Conservation (phyloP, 2,797 vertebrate genomes). For the Yasuhikotakia modesta region DNA sequence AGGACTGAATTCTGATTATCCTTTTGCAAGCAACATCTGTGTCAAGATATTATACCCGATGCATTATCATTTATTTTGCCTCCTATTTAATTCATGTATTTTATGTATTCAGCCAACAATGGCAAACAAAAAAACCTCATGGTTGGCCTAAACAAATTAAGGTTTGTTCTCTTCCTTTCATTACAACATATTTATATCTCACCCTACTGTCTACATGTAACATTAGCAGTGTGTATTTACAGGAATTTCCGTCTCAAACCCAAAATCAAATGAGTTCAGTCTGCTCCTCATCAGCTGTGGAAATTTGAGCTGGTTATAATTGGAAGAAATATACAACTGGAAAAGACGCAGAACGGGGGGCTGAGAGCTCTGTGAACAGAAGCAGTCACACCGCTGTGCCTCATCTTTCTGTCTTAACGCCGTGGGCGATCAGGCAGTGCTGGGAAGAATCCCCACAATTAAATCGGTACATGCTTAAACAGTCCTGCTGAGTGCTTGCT, state of each 20-base stretch:
- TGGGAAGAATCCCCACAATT: conserved; percentile 41
- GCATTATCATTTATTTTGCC: no score
- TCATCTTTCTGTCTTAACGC: conserved; percentile 15
- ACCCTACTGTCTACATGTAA: not conserved
- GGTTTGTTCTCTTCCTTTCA: not conserved
- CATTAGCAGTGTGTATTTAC: not conserved
- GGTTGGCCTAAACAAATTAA: not conserved
- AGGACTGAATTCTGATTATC: no score
- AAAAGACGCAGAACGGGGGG: not conserved
- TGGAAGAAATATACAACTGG: conserved; percentile 14
- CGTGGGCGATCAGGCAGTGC: conserved; percentile 1
- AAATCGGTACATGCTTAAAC: conserved; percentile 35
- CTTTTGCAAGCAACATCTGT: no score
- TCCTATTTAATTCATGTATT: no score
- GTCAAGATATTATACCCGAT: no score
- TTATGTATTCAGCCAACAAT: not conserved
- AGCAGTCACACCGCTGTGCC: conserved; percentile 19
- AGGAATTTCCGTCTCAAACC: not conserved
- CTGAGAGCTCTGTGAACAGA: conserved; percentile 28
- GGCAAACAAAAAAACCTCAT: not conserved
- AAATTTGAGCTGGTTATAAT: conserved; percentile 30
- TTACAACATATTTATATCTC: conserved; percentile 3
- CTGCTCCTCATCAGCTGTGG: not conserved
- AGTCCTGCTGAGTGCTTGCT: conserved; percentile 13
- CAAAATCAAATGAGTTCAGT: not conserved